A percentile compares a stretch with the other conserved stretches of the same genome.
These are phyloP conservation scores for Rotaria sp. DNA, from an alignment of 2,888 invertebrate genomes.

Conservation along the genomic window DNA sequence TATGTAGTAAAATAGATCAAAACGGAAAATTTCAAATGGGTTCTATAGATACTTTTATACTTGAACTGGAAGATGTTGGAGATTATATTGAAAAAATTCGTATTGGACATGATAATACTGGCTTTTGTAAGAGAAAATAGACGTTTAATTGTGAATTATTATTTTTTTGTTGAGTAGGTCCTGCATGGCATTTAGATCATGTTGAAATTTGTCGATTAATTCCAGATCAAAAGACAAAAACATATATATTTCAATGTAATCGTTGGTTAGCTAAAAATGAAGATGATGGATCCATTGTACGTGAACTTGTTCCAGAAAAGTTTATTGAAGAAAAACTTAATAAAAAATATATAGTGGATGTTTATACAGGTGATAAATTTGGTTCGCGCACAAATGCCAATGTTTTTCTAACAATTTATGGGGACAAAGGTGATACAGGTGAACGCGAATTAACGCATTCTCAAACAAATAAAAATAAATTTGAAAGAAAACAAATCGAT, in stretches of 20 bases:
- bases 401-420: slow-evolving; percentile 50
- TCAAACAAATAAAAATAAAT: slow-evolving; percentile 51
- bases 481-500: slow-evolving; percentile 53
- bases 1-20: slow-evolving; percentile 52
- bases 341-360: slow-evolving; percentile 49
- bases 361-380: slow-evolving; percentile 51
- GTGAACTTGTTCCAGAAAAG: too few species aligned
- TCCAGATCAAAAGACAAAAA: too few species aligned
- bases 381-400: slow-evolving; percentile 54
- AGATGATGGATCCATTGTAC: too few species aligned
- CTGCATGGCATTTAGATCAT: too few species aligned
- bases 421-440: slow-evolving; percentile 52
- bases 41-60: slow-evolving; percentile 49
- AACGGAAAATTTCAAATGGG: slow-evolving; percentile 47
- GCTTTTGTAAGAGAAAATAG: too few species aligned
- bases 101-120: slow-evolving; percentile 52
- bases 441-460: slow-evolving; percentile 50
- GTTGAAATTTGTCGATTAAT: too few species aligned
- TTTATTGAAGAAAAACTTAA: too few species aligned
- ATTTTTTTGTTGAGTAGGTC: too few species aligned
- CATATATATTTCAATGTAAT: too few species aligned
- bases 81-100: slow-evolving; percentile 50
- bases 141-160: too few species aligned
- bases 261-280: too few species aligned
- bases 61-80: slow-evolving; percentile 53